phyloP scores from a whole-genome alignment of 2,797 vertebrate species.

The Loris lydekkerianus region DNA sequence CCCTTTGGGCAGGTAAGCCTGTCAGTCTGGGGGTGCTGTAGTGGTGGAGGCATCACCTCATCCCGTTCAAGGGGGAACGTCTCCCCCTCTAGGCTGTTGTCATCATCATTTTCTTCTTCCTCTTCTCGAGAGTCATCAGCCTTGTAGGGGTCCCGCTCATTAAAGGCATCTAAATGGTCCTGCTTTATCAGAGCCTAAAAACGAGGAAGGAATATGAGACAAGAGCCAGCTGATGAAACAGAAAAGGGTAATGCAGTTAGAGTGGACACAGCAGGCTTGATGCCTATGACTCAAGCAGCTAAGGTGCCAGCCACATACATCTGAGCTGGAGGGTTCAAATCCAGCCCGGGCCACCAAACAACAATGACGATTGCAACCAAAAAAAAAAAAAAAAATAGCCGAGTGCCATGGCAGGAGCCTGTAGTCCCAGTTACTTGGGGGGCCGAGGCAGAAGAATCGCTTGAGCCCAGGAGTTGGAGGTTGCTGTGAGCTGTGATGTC shows the following conservation, averaged over 20 bases:
- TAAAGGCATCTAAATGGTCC: conserved; percentile 98
- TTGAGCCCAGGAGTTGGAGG: too few relatives aligned
- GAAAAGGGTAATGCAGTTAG: not conserved
- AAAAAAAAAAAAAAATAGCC: too few relatives aligned
- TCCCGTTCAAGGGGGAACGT: conserved; percentile 96
- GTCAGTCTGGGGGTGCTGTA: conserved; percentile 94
- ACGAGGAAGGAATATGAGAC: accelerated
- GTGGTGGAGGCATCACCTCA: conserved; percentile 96
- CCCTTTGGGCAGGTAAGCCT: conserved; percentile 97
- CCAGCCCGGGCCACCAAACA: too few relatives aligned
- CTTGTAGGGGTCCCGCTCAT: conserved; percentile 98
- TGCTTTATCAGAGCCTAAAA: conserved; percentile 96
- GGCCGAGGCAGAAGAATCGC: too few relatives aligned
- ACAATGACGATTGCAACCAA: too few relatives aligned
- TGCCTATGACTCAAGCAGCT: too few relatives aligned
- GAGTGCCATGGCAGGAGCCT: too few relatives aligned
- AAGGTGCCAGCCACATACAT: too few relatives aligned
- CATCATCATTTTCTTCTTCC: conserved; percentile 98
- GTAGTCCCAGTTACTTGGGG: too few relatives aligned
- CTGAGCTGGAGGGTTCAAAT: too few relatives aligned
- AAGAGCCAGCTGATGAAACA: accelerated
- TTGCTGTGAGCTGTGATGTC: too few relatives aligned
- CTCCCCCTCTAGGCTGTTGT: conserved; percentile 95
- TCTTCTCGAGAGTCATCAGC: conserved; percentile 96
- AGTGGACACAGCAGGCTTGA: not conserved